These are phyloP conservation scores for Meloidogyne exigua DNA, from an alignment of 1,140 invertebrate genomes.

Conservation along the genomic window DNA sequence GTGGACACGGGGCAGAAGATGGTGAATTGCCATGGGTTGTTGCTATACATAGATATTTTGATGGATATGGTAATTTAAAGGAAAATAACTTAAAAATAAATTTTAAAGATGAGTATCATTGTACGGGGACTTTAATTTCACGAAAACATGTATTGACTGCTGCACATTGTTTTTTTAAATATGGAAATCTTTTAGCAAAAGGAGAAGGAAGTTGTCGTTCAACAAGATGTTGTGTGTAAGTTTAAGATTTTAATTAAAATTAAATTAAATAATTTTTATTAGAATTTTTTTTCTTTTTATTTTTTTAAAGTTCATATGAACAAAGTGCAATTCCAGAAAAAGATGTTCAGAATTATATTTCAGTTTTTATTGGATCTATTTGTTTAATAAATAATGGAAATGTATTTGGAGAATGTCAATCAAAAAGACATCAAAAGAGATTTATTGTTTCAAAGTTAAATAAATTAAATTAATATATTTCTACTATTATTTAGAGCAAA, in stretches of 20 bases:
- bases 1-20: slow-evolving; percentile 9
- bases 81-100: not conserved
- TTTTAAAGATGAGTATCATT: not conserved
- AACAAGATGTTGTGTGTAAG: not conserved
- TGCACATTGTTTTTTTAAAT: slow-evolving; percentile 18
- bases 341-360: slow-evolving; percentile 1
- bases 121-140: slow-evolving; percentile 3
- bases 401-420: not conserved
- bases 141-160: slow-evolving; percentile 7
- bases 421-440: not conserved
- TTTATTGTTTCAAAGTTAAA: not conserved
- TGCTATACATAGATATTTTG: slow-evolving; percentile 1
- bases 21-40: slow-evolving; percentile 13
- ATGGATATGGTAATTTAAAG: not conserved
- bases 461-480: not conserved
- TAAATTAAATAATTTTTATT: not conserved
- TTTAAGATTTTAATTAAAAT: not conserved
- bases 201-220: not conserved
- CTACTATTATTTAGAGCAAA: not conserved
- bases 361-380: slow-evolving; percentile 3
- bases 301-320: not conserved
- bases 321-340: not conserved
- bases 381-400: not conserved
- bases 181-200: not conserved
- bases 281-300: no score